Percentiles rank a stretch among this genome's conserved stretches.
Conservation (phyloP, 1,140 invertebrate species). For the Aphidius gifuensis region DNA sequence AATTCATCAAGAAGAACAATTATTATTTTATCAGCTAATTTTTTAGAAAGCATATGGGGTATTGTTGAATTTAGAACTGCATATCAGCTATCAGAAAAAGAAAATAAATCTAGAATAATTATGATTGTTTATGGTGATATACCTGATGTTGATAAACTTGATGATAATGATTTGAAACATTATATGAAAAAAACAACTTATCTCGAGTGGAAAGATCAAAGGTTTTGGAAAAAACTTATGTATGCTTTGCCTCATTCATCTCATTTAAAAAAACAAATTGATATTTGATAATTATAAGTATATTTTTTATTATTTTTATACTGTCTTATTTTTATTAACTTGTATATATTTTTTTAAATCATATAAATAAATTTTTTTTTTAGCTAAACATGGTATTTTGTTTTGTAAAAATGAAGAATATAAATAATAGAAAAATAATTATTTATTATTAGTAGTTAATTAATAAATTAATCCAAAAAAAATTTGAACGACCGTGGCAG, state of each 20-base stretch:
- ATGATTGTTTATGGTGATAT: slow-evolving; percentile 77
- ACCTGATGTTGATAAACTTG: slow-evolving; percentile 60
- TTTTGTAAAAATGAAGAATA: no score
- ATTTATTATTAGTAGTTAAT: no score
- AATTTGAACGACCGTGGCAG: no score
- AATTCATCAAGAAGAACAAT: slow-evolving; percentile 76
- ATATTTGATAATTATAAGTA: no score
- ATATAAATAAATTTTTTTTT: no score
- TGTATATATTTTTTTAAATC: no score
- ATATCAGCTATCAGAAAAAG: slow-evolving; percentile 71
- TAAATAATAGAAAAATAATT: no score
- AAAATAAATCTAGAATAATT: slow-evolving; percentile 70
- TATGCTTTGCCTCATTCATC: slow-evolving; percentile 66
- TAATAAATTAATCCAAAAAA: neutral
- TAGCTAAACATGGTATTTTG: no score
- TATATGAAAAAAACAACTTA: slow-evolving; percentile 85
- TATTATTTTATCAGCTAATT: slow-evolving; percentile 77
- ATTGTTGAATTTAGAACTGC: slow-evolving; percentile 80
- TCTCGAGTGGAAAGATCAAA: slow-evolving; percentile 78
- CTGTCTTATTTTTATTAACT: no score
- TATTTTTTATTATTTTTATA: no score
- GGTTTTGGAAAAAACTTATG: slow-evolving; percentile 81
- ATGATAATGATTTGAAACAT: slow-evolving; percentile 68
- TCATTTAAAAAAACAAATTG: slow-evolving; percentile 13
- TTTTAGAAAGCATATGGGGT: slow-evolving; percentile 81